A percentile compares a stretch with the other conserved stretches of the same genome.
These are phyloP conservation scores for Chauna torquata DNA, from an alignment of 2,113 vertebrate species.

Conservation along the genomic window DNA sequence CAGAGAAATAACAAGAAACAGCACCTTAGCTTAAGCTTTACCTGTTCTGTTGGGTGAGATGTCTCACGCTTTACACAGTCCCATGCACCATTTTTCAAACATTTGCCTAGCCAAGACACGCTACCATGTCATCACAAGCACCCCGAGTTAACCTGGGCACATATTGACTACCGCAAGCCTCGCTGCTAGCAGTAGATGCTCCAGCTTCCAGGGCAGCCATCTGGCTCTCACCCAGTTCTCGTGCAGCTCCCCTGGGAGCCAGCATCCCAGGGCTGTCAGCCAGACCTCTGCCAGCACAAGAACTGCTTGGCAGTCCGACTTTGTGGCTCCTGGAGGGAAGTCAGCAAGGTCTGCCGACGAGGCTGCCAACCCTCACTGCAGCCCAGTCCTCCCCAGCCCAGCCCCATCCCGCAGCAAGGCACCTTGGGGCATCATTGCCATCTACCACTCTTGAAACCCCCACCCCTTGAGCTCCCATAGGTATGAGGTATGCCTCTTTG, in stretches of 20 bases:
- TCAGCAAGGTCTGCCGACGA: neutral
- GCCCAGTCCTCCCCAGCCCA: neutral
- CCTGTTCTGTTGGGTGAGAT: neutral
- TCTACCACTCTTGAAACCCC: neutral
- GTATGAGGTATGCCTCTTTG: neutral
- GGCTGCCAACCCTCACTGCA: neutral
- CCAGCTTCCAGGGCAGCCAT: neutral
- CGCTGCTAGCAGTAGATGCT: neutral
- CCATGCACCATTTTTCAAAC: neutral
- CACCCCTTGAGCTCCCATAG: neutral
- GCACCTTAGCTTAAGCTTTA: neutral
- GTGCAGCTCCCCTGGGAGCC: neutral
- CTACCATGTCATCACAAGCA: neutral
- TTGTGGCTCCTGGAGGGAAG: neutral
- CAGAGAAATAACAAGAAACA: neutral
- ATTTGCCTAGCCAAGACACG: neutral
- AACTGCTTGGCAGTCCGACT: neutral
- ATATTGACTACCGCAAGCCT: neutral
- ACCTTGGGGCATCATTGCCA: neutral
- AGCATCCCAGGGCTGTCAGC: neutral
- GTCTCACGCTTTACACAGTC: neutral
- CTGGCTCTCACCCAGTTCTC: neutral
- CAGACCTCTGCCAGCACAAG: neutral
- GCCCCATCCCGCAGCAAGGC: neutral
- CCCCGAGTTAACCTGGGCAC: neutral